Evolutionary conservation across 2,888 invertebrate species (phyloP).

Genomic region (Campoplex nolae): DNA sequence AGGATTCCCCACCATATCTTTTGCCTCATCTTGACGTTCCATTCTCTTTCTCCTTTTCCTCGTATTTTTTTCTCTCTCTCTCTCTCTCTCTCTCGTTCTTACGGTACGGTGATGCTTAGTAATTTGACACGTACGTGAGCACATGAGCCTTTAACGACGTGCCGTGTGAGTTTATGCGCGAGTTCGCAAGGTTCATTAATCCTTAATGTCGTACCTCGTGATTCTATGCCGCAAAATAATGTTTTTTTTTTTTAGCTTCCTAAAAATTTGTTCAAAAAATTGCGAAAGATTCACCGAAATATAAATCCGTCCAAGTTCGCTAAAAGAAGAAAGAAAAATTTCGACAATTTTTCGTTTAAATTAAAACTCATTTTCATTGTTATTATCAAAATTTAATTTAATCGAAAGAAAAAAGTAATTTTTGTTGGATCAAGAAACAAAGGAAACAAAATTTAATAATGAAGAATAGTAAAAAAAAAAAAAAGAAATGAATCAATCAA

Average conservation of each 20-base stretch:
- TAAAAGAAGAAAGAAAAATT: too few species aligned
- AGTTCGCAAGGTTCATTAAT: conserved; percentile 58
- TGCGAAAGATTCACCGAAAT: too few species aligned
- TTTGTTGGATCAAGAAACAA: too few species aligned
- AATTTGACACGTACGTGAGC: conserved; percentile 49
- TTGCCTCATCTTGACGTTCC: neutral
- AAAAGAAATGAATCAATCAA: too few species aligned
- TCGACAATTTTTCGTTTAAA: too few species aligned
- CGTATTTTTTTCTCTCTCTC: neutral
- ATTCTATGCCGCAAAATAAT: neutral
- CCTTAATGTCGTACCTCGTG: conserved; percentile 34
- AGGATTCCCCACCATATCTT: conserved; percentile 25
- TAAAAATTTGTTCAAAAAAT: conserved; percentile 7
- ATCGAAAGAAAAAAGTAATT: too few species aligned
- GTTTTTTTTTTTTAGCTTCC: neutral
- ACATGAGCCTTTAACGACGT: conserved; percentile 55
- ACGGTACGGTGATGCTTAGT: conserved; percentile 48
- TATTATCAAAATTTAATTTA: too few species aligned
- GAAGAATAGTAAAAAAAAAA: too few species aligned
- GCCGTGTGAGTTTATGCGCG: conserved; percentile 26
- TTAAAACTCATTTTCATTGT: too few species aligned
- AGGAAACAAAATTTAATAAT: too few species aligned
- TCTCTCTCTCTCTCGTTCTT: neutral
- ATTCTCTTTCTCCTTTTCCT: neutral
- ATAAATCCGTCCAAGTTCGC: too few species aligned